phyloP scores from a whole-genome alignment of 1,140 invertebrate genomes.

The Ceratina calcarata region DNA sequence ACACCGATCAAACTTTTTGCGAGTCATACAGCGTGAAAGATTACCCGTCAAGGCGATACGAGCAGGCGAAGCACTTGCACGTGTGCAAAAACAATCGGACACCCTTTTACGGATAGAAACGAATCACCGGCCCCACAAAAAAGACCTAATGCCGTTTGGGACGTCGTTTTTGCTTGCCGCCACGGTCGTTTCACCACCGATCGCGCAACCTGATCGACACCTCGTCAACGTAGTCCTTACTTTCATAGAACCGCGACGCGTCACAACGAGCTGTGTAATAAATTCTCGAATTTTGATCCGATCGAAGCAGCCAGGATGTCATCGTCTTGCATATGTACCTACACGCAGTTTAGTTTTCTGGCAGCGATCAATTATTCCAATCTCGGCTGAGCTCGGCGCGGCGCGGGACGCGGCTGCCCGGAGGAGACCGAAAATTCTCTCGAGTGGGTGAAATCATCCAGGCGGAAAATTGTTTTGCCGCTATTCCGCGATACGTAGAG shows the following conservation, averaged over 20 bases:
- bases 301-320: not conserved
- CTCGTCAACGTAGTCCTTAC: not conserved
- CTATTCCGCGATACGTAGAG: constrained; percentile 44
- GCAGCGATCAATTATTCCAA: constrained; percentile 57
- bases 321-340: constrained; percentile 2
- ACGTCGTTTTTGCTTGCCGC: not conserved
- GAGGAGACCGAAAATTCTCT: constrained; percentile 55
- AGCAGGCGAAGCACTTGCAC: not conserved
- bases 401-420: not conserved
- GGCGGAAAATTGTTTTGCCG: constrained; percentile 67
- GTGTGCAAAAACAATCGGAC: not conserved
- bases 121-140: constrained; percentile 6
- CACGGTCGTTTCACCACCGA: not conserved
- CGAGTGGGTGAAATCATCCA: constrained; percentile 59
- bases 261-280: not conserved
- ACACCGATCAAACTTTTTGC: too few relatives aligned
- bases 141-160: not conserved
- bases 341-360: constrained; percentile 2
- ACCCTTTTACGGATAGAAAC: constrained; percentile 16
- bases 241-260: not conserved
- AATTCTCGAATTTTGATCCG: not conserved
- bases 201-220: not conserved
- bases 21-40: too few relatives aligned
- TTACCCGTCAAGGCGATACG: not conserved
- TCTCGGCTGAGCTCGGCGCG: constrained; percentile 14